Evolutionary conservation across 1,140 invertebrate species (phyloP).

Genomic region (Chrysoperla carnea): DNA sequence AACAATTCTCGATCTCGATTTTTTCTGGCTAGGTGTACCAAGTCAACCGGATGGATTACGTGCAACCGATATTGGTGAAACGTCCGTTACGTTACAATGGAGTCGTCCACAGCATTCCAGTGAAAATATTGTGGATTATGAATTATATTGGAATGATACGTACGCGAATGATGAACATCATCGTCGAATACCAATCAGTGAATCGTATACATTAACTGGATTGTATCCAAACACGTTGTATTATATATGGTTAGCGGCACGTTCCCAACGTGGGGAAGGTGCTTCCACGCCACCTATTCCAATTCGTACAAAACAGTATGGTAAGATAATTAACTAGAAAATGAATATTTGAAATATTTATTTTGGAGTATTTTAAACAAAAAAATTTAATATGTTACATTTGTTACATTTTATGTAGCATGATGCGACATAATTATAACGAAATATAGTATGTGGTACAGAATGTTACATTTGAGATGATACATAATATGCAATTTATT

Average conservation of each 20-base stretch:
- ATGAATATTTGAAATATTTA: not conserved
- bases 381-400: not conserved
- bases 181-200: slow-evolving; percentile 58
- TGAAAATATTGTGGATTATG: slow-evolving; percentile 86
- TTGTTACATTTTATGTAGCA: too few species aligned
- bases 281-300: slow-evolving; percentile 87
- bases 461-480: too few species aligned
- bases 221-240: slow-evolving; percentile 92
- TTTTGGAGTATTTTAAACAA: not conserved
- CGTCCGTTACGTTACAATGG: slow-evolving; percentile 76
- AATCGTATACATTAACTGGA: slow-evolving; percentile 69
- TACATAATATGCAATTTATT: too few species aligned
- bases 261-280: slow-evolving; percentile 80
- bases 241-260: slow-evolving; percentile 87
- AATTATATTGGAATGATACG: slow-evolving; percentile 95
- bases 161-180: slow-evolving; percentile 62
- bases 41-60: slow-evolving; percentile 83
- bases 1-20: too few species aligned
- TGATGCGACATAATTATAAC: too few species aligned
- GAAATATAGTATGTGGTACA: too few species aligned
- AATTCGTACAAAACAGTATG: slow-evolving; percentile 88
- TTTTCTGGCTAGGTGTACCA: slow-evolving; percentile 51
- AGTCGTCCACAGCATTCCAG: slow-evolving; percentile 73
- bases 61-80: slow-evolving; percentile 64
- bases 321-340: slow-evolving; percentile 44